Evolutionary conservation across 2,888 invertebrate genomes (phyloP).

Genomic region (Incurvaria masculella): DNA sequence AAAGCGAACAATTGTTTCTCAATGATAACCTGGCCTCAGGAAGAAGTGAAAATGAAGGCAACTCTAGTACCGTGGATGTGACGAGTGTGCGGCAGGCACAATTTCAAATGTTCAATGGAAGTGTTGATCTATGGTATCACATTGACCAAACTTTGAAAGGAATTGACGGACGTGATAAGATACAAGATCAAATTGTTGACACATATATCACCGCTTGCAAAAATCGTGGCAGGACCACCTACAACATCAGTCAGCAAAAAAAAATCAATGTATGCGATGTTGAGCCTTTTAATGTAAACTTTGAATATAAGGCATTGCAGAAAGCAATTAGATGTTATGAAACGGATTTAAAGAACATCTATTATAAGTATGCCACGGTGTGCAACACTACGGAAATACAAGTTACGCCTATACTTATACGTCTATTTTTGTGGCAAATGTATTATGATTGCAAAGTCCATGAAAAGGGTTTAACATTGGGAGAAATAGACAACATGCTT

Average conservation of each 20-base stretch:
- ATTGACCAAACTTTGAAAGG: conserved; percentile 33
- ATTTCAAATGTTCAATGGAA: conserved; percentile 34
- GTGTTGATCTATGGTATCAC: conserved; percentile 43
- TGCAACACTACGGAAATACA: conserved; percentile 33
- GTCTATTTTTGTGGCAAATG: conserved; percentile 60
- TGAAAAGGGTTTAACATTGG: conserved; percentile 43
- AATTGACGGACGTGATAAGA: conserved; percentile 31
- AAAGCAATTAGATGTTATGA: conserved; percentile 47
- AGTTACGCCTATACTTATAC: conserved; percentile 43
- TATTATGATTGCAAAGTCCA: conserved; percentile 55
- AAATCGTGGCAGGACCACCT: conserved; percentile 14
- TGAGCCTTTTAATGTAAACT: conserved; percentile 25
- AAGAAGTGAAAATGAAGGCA: conserved; percentile 15
- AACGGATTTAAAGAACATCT: conserved; percentile 45
- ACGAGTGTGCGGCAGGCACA: too few relatives aligned
- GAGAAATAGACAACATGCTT: conserved; percentile 49
- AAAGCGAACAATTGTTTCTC: conserved; percentile 46
- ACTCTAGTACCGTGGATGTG: conserved; percentile 24
- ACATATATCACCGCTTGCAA: conserved; percentile 34
- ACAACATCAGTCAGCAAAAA: conserved; percentile 13
- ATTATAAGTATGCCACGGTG: conserved; percentile 49
- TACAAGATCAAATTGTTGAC: conserved; percentile 26
- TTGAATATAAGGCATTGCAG: conserved; percentile 43
- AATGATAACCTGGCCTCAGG: conserved; percentile 43
- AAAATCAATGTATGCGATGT: conserved; percentile 16